Percentiles rank a stretch among this genome's conserved stretches.
phyloP scores from a whole-genome alignment of 2,113 vertebrate species.

The Monopterus albus region DNA sequence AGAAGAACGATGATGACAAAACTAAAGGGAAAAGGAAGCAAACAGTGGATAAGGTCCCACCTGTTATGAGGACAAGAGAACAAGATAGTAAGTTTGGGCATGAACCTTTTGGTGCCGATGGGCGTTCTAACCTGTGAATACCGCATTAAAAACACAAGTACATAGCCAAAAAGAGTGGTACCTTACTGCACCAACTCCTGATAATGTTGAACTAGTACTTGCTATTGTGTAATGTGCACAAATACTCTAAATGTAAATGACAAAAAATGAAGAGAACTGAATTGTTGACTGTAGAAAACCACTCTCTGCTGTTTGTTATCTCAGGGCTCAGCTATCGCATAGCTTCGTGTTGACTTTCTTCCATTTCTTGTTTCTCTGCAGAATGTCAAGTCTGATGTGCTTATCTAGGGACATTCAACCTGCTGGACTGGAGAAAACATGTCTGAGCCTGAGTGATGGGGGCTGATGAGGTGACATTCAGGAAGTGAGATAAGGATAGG shows the following conservation, averaged over 20 bases:
- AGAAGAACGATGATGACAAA: constrained; percentile 75
- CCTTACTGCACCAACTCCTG: no score
- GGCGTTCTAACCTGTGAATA: neutral
- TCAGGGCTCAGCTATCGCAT: constrained; percentile 14
- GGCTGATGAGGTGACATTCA: constrained; percentile 39
- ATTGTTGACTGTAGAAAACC: constrained; percentile 23
- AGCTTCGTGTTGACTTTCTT: constrained; percentile 51
- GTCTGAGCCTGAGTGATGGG: constrained; percentile 34
- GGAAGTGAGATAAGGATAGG: constrained; percentile 50
- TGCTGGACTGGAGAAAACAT: constrained; percentile 39
- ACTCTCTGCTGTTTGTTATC: constrained; percentile 20
- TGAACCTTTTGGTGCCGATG: neutral
- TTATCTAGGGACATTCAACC: constrained; percentile 60
- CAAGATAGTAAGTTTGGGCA: neutral
- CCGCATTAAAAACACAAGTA: neutral
- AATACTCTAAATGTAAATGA: neutral
- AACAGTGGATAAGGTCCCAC: constrained; percentile 27
- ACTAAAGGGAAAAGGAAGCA: constrained; percentile 38
- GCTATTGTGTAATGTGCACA: neutral
- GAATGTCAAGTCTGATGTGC: constrained; percentile 44
- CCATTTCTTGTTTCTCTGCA: constrained; percentile 31
- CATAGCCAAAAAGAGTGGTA: no score
- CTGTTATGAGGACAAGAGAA: constrained; percentile 11
- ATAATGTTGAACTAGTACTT: constrained; percentile 11
- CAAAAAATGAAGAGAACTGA: constrained; percentile 31